phyloP scores from a whole-genome alignment of 2,888 invertebrate species.

The Pristionchus arcanus region DNA sequence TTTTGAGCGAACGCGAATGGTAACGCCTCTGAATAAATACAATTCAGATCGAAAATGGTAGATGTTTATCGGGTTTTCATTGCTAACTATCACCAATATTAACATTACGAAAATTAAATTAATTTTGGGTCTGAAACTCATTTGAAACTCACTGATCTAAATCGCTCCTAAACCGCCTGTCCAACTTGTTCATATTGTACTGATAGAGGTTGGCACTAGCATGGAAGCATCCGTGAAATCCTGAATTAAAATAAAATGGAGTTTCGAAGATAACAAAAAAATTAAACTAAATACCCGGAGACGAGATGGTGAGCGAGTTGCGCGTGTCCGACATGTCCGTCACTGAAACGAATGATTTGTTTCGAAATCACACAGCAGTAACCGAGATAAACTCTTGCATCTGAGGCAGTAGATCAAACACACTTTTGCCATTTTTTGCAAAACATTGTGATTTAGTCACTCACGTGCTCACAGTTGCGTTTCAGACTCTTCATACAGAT shows the following conservation, averaged over 20 bases:
- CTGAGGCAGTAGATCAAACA: too few relatives aligned
- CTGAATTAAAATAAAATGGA: neutral
- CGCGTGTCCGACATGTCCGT: neutral
- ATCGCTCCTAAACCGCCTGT: neutral
- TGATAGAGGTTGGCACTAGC: neutral
- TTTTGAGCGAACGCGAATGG: neutral
- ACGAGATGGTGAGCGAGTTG: conserved; percentile 11
- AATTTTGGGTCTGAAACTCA: neutral
- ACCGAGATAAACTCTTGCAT: too few relatives aligned
- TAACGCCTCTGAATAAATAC: neutral
- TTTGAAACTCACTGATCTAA: neutral
- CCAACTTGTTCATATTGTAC: conserved; percentile 8
- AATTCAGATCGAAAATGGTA: too few relatives aligned
- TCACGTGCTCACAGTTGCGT: too few relatives aligned
- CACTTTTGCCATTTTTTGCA: too few relatives aligned
- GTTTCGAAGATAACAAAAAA: neutral
- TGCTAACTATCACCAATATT: too few relatives aligned
- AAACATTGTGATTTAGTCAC: too few relatives aligned
- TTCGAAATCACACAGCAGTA: too few relatives aligned
- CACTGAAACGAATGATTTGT: neutral
- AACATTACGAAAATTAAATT: too few relatives aligned
- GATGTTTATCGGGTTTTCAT: too few relatives aligned
- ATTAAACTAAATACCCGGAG: neutral
- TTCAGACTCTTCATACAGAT: too few relatives aligned
- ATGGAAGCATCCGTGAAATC: neutral